Percentiles rank a stretch among this genome's conserved stretches.
Evolutionary conservation across 2,113 vertebrate species (phyloP).

Genomic region (Gadus chalcogrammus): DNA sequence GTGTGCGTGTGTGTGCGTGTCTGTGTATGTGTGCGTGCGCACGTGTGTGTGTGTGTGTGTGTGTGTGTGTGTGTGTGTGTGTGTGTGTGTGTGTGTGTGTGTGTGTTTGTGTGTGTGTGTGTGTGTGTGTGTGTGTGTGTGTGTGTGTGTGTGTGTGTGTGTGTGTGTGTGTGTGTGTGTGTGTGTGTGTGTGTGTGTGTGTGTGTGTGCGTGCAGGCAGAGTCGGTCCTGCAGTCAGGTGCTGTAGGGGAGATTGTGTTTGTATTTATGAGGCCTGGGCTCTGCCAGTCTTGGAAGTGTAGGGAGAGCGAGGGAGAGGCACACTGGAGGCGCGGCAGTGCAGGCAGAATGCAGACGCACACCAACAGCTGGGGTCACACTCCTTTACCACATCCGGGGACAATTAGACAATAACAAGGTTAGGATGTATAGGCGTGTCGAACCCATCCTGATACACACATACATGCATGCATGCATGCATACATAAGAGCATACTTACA

Average conservation of each 20-base stretch:
- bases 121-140: no score
- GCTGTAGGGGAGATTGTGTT: slow-evolving; percentile 75
- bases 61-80: no score
- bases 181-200: slow-evolving; percentile 55
- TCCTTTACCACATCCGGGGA: slow-evolving; percentile 67
- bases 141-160: no score
- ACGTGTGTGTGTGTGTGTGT: no score
- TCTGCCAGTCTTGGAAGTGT: slow-evolving; percentile 60
- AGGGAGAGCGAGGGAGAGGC: slow-evolving; percentile 35
- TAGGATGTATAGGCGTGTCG: slow-evolving; percentile 49
- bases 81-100: no score
- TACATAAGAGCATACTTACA: not conserved
- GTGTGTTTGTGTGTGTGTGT: no score
- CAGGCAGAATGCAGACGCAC: slow-evolving; percentile 70
- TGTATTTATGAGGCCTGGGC: slow-evolving; percentile 75
- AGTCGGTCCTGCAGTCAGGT: slow-evolving; percentile 74
- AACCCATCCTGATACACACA: not conserved
- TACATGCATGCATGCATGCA: not conserved
- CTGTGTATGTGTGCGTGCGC: no score
- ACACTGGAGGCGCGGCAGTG: slow-evolving; percentile 65
- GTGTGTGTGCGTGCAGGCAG: slow-evolving; percentile 2
- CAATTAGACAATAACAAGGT: slow-evolving; percentile 64
- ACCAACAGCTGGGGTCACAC: slow-evolving; percentile 69
- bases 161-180: no score
- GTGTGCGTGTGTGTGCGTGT: no score